These are phyloP conservation scores for Hipposideros larvatus DNA, from an alignment of 2,797 vertebrate species.

Conservation along the genomic window DNA sequence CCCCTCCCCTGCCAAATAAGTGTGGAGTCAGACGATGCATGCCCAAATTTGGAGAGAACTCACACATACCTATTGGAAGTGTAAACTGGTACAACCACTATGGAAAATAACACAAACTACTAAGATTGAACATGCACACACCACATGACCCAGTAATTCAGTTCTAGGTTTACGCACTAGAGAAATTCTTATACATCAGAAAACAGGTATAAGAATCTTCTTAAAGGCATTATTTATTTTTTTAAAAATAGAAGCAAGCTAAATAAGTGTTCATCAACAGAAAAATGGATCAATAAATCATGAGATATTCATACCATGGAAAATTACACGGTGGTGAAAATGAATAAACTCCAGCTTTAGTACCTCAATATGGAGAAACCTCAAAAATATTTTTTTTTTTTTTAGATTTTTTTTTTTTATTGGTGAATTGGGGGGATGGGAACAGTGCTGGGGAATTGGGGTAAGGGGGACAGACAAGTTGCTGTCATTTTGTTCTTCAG, in stretches of 20 bases:
- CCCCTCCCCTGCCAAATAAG: background rate
- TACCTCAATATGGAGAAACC: background rate
- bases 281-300: background rate
- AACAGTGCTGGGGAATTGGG: no score
- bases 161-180: background rate
- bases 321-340: background rate
- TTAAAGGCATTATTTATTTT: background rate
- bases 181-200: background rate
- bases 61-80: background rate
- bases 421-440: no score
- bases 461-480: no score
- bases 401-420: no score
- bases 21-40: background rate
- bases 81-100: background rate
- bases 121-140: background rate
- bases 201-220: background rate
- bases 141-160: background rate
- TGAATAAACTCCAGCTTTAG: background rate
- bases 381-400: background rate
- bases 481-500: no score
- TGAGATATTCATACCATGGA: background rate
- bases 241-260: background rate
- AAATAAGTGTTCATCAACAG: background rate
- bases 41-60: background rate
- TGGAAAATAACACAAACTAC: background rate